Evolutionary conservation across 2,888 invertebrate species (phyloP).

Genomic region (Sipha maydis): DNA sequence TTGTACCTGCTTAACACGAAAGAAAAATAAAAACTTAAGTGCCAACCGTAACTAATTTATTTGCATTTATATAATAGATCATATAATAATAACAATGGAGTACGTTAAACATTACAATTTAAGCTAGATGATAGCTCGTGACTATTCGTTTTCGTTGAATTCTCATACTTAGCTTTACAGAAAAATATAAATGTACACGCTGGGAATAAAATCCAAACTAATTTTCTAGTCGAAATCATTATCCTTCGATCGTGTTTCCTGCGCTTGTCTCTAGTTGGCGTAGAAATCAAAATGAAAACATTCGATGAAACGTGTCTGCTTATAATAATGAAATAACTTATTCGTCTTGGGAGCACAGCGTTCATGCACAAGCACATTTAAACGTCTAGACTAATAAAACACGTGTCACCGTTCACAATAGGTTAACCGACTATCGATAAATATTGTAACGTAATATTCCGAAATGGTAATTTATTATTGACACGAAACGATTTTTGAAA

Average conservation of each 20-base stretch:
- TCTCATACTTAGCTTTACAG: no score
- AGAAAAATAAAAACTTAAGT: no score
- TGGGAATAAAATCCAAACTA: no score
- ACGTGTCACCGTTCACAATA: neutral
- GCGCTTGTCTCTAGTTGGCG: neutral
- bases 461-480: neutral
- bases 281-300: neutral
- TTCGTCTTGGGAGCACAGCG: neutral
- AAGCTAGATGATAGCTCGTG: no score
- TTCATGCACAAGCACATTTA: neutral
- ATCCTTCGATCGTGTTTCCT: neutral
- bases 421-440: neutral
- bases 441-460: neutral
- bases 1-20: no score
- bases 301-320: neutral
- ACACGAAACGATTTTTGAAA: neutral
- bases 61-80: no score
- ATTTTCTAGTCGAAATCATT: neutral
- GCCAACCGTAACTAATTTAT: no score
- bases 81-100: no score
- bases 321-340: neutral
- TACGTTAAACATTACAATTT: no score
- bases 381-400: neutral
- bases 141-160: no score
- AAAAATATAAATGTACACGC: no score